phyloP scores from a whole-genome alignment of 1,140 invertebrate genomes.

The Lutraria rhynchaena region DNA sequence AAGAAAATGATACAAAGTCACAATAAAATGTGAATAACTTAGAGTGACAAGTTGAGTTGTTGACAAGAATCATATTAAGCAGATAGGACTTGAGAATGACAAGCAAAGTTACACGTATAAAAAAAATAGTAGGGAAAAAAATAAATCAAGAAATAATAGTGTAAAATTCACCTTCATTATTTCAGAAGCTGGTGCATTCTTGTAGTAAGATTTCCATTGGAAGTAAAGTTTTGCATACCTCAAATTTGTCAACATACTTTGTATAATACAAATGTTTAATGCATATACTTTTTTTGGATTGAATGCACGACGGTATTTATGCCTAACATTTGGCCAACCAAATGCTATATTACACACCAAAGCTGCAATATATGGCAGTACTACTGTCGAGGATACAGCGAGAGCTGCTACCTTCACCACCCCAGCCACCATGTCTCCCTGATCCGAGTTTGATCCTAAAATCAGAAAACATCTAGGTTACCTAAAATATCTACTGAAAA shows the following conservation, averaged over 20 bases:
- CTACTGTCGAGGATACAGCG: slow-evolving; percentile 63
- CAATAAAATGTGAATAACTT: too few relatives aligned
- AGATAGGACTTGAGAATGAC: too few relatives aligned
- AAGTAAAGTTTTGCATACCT: slow-evolving; percentile 72
- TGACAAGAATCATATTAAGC: too few relatives aligned
- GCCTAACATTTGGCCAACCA: slow-evolving; percentile 76
- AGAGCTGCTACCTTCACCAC: slow-evolving; percentile 24
- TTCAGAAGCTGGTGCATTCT: slow-evolving; percentile 60
- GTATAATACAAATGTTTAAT: slow-evolving; percentile 75
- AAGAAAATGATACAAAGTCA: too few relatives aligned
- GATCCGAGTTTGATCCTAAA: too few relatives aligned
- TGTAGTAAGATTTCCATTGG: slow-evolving; percentile 77
- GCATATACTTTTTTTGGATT: slow-evolving; percentile 78
- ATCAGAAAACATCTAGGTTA: too few relatives aligned
- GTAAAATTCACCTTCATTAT: slow-evolving; percentile 80
- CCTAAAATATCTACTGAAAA: too few relatives aligned
- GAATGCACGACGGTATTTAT: slow-evolving; percentile 71
- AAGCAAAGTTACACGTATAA: too few relatives aligned
- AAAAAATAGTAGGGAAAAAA: too few relatives aligned
- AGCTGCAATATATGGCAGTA: slow-evolving; percentile 77
- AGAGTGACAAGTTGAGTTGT: too few relatives aligned
- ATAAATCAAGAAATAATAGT: too few relatives aligned
- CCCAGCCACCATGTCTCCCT: slow-evolving; percentile 13
- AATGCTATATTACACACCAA: slow-evolving; percentile 75
- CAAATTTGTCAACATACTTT: slow-evolving; percentile 68